Base-by-base conservation (phyloP, 2,113 vertebrate genomes). In the Grammomys surdaster region DNA sequence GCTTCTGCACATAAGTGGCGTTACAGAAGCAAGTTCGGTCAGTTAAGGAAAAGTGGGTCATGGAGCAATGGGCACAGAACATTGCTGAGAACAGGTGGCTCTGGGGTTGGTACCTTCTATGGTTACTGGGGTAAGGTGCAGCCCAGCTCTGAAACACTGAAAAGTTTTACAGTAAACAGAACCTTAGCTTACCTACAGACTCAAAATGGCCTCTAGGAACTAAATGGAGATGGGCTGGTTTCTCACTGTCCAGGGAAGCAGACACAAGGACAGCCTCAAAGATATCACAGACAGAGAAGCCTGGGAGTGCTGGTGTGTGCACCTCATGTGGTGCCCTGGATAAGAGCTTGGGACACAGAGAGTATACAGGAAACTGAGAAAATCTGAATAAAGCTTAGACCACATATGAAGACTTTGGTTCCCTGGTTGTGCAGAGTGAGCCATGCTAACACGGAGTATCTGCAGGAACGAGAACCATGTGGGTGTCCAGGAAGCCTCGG, bases 281-380 rank as follows among this genome's bases (percentile, higher is more conserved):
- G 20, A 33, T 56, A 6, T 36, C 19, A 12, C 10, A 51, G 76
- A 78, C 76, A 76, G 73, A 54, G 16, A 7, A 12, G 51, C 36
- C 78, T n/a, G 54, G 28, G 54, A 76, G n/a, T 5, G 26, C n/a
- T 51, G 90, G 20, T 6, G 5, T 33, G 31, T 5, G 4, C 26
- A 28, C 0, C 0, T 6, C 5, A 22, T 1, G 3, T 0, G 51
- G 51, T 58, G 5, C 58, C 48, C 56, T 33, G 14, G 51, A 24
- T 31, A 56, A 58, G 58, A 28, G 16, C 54, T 10, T 12, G 89
- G 46, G 36, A n/a, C 33, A n/a, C 14, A 56, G 51, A 90, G 22
- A 60, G 24, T 33, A 10, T 43, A 8, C 17, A 26, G 40, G 14
- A 73, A 22, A 28, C n/a, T 31, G 43, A 91, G 48, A 20, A 22